A percentile compares a stretch with the other conserved stretches of the same genome.
phyloP scores from a whole-genome alignment of 1,140 invertebrate species.

The Drosophila asahinai region DNA sequence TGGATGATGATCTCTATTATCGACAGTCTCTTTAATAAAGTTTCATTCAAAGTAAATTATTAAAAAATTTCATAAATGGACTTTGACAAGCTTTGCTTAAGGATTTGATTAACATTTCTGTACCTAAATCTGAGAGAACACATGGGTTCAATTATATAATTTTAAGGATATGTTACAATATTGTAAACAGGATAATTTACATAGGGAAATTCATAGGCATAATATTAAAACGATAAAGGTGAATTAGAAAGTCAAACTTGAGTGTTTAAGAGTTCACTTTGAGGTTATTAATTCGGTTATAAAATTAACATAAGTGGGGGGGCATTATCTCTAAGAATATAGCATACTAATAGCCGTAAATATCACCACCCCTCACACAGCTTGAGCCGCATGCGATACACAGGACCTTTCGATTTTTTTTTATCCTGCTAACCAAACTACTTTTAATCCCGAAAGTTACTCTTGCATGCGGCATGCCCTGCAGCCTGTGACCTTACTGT shows the following conservation, averaged over 20 bases:
- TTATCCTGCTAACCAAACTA: conserved; percentile 24
- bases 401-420: conserved; percentile 1
- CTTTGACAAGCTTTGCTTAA: conserved; percentile 9
- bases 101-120: not conserved
- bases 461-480: conserved; percentile 31
- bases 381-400: conserved; percentile 27
- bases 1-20: not conserved
- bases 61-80: not conserved
- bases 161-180: not conserved
- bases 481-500: conserved; percentile 25
- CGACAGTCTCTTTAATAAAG: not conserved
- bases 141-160: not conserved
- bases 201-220: not conserved
- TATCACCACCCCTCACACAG: conserved; percentile 28
- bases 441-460: conserved; percentile 14
- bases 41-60: not conserved
- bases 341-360: not conserved
- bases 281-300: not conserved
- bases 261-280: not conserved
- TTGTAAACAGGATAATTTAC: not conserved
- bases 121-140: not conserved
- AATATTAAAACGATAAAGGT: not conserved
- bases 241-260: not conserved
- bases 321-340: not conserved
- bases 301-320: not conserved